Conservation (phyloP, 2,113 vertebrate genomes). For the Meles meles region DNA sequence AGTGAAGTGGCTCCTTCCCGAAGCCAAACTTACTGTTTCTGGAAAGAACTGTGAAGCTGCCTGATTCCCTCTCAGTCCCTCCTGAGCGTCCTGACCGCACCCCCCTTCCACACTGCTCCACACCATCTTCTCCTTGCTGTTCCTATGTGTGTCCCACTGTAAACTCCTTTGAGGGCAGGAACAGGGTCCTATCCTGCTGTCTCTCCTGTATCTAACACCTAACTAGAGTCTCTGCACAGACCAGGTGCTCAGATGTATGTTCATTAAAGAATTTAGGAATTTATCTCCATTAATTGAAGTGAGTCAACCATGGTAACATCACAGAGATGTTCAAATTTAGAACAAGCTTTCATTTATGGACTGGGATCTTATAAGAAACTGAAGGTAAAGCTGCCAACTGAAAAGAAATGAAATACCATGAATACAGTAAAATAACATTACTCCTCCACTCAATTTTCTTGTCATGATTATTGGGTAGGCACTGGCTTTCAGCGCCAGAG, state of each 20-base stretch:
- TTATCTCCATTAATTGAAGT: constrained; percentile 22
- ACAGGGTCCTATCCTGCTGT: background rate
- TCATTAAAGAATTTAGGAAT: background rate
- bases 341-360: constrained; percentile 25
- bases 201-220: background rate
- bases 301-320: constrained; percentile 16
- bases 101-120: background rate
- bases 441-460: background rate
- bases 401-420: constrained; percentile 43
- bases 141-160: rapidly evolving
- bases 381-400: constrained; percentile 26
- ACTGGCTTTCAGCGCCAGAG: background rate
- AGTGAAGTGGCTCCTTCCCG: background rate
- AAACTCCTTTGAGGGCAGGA: background rate
- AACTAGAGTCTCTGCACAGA: background rate
- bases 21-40: background rate
- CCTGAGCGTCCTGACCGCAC: background rate
- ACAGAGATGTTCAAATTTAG: constrained; percentile 25
- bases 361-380: constrained; percentile 19
- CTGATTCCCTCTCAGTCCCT: background rate
- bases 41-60: background rate
- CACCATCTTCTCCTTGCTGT: background rate
- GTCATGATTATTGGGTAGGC: constrained; percentile 22
- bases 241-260: background rate
- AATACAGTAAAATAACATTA: constrained; percentile 45